phyloP scores from a whole-genome alignment of 2,888 invertebrate genomes.

The Trachelus stipa region DNA sequence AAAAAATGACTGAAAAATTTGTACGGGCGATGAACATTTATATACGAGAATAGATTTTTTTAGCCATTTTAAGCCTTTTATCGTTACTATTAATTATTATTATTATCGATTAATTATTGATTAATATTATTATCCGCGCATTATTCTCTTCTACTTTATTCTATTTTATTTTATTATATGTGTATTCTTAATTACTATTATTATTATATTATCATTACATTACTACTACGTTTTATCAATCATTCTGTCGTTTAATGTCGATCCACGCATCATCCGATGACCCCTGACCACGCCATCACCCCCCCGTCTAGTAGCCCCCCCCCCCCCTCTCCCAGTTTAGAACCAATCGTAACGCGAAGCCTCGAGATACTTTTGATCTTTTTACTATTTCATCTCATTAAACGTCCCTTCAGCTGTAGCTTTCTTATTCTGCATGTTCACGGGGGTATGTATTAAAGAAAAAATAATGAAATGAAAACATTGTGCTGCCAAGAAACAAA shows the following conservation, averaged over 20 bases:
- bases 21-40: constrained; percentile 46
- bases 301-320: not conserved
- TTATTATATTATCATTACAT: constrained; percentile 30
- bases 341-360: not conserved
- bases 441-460: not conserved
- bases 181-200: constrained; percentile 15
- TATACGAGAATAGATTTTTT: constrained; percentile 20
- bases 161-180: not conserved
- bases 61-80: constrained; percentile 4
- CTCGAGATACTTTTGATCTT: constrained; percentile 20
- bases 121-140: constrained; percentile 4
- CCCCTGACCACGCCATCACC: not conserved
- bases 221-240: constrained; percentile 22
- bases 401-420: not conserved
- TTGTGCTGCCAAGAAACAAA: not conserved
- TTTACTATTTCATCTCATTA: constrained; percentile 28
- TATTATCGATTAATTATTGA: constrained; percentile 13
- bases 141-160: not conserved
- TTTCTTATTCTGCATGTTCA: not conserved
- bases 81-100: constrained; percentile 4
- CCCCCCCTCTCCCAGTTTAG: not conserved
- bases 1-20: constrained; percentile 49
- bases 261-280: not conserved
- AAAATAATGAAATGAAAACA: not conserved
- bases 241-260: not conserved